Evolutionary conservation across 2,113 vertebrate species (phyloP).

Genomic region (Casuarius casuarius): DNA sequence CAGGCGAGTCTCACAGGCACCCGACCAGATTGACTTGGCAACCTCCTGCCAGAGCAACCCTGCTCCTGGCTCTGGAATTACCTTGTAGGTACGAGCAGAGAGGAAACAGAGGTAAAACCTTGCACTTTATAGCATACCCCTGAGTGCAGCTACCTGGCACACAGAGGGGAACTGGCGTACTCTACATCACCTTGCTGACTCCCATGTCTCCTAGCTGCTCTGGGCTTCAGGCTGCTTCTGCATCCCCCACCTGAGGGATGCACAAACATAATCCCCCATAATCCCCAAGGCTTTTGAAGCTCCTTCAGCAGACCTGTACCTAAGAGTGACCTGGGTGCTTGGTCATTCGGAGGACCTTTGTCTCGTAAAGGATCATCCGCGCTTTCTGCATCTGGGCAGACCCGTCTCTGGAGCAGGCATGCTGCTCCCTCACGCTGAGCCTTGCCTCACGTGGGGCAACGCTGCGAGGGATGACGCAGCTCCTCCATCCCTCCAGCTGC

Average conservation of each 20-base stretch:
- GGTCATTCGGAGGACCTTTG: not conserved
- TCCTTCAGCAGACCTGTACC: not conserved
- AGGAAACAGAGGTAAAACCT: not conserved
- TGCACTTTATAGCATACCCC: not conserved
- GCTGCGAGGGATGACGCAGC: not conserved
- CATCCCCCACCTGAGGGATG: not conserved
- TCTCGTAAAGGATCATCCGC: not conserved
- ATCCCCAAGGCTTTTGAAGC: not conserved
- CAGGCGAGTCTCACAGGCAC: not conserved
- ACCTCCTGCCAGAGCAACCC: not conserved
- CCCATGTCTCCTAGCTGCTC: not conserved
- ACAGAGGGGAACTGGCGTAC: not conserved
- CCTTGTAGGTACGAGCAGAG: not conserved
- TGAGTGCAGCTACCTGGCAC: not conserved
- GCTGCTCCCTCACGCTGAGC: not conserved
- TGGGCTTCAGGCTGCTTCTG: not conserved
- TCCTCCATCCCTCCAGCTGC: not conserved
- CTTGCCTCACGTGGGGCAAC: not conserved
- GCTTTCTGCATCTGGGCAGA: not conserved
- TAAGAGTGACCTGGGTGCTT: not conserved
- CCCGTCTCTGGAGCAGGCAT: not conserved
- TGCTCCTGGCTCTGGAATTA: not conserved
- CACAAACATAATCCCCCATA: not conserved
- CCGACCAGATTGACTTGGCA: not conserved
- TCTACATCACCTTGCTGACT: accelerated